Evolutionary conservation across 1,140 invertebrate species (phyloP).

Genomic region (Drosophila trapezifrons): DNA sequence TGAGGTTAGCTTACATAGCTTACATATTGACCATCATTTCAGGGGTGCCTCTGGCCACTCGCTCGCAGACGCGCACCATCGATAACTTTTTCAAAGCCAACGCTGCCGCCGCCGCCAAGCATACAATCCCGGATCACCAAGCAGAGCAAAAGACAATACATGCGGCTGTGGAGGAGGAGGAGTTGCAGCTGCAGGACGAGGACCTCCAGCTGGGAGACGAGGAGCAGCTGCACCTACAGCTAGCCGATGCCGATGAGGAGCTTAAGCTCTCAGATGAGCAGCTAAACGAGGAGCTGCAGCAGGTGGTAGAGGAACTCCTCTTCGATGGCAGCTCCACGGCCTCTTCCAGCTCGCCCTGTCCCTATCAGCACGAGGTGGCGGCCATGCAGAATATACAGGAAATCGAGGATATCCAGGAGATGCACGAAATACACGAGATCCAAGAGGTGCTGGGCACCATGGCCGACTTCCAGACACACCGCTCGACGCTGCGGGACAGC

Average conservation of each 20-base stretch:
- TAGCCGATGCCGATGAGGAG: constrained; percentile 27
- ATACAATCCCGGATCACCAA: constrained; percentile 34
- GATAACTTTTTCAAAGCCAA: constrained; percentile 80
- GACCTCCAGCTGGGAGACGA: constrained; percentile 28
- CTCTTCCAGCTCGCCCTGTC: constrained; percentile 54
- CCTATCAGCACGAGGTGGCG: constrained; percentile 49
- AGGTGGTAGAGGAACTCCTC: constrained; percentile 49
- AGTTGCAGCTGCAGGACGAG: constrained; percentile 13
- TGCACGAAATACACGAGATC: constrained; percentile 25
- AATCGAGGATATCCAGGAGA: constrained; percentile 25
- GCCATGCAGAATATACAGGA: constrained; percentile 41
- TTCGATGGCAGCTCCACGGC: constrained; percentile 56
- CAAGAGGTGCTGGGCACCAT: constrained; percentile 22
- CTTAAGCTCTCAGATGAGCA: constrained; percentile 25
- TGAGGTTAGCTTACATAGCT: constrained; percentile 63
- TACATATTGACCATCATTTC: constrained; percentile 1
- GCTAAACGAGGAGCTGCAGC: constrained; percentile 40
- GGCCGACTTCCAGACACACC: constrained; percentile 69
- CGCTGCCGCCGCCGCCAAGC: constrained; percentile 60
- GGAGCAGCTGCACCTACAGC: constrained; percentile 31
- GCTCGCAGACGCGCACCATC: constrained; percentile 79
- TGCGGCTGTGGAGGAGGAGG: background rate
- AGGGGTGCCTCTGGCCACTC: constrained; percentile 78
- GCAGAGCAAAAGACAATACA: constrained; percentile 46
- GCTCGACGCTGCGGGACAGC: constrained; percentile 64